Evolutionary conservation across 2,797 vertebrate species (phyloP), one percentile per base, ranked within the genome.

Genomic region (Eidolon dupreanum): DNA sequence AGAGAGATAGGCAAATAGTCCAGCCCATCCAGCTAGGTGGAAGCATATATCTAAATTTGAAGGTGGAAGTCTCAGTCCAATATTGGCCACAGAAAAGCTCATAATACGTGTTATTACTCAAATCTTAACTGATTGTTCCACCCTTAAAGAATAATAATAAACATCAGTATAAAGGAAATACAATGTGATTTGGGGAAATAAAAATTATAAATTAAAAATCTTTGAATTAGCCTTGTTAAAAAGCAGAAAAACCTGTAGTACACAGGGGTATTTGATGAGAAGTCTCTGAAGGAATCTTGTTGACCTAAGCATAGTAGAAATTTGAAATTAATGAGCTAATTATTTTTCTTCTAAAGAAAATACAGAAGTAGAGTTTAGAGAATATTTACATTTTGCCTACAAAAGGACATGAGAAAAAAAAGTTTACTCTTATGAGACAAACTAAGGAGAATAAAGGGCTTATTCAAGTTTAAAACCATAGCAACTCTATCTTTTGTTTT

Each of bases 291-390:
- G 57, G 53, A 93, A 68, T 88, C 19, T 78, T 85, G 6, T 66
- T 95, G 89, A 88, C 51, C 46, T 46, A 81, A 88, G 5, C 59
- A 90, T 94, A 85, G 81, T 63, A 84, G 77, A 84, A 86, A 79
- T 73, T 51, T 82, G 57, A 95, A 96, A 94, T 93, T 90, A 94
- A 97, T 88, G 63, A 93, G 51, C 38, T 85, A 85, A 88, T 95
- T 93, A 83, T 95, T 95, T 33, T 95, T 94, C 28, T 83, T 84
- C 43, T 43, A 38, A 70, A 33, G 74, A 82, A 92, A 19, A 79
- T 55, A 86, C 12, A 74, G 81, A 91, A 78, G 33, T 66, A 82
- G 78, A 93, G 2, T 55, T 78, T 85, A 53, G 63, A 95, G 51
- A 74, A 70, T 74, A 94, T 91, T 89, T 95, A 71, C 1, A 95